Conservation (phyloP, 2,888 invertebrate species). For the Amphipyra tragopoginis region DNA sequence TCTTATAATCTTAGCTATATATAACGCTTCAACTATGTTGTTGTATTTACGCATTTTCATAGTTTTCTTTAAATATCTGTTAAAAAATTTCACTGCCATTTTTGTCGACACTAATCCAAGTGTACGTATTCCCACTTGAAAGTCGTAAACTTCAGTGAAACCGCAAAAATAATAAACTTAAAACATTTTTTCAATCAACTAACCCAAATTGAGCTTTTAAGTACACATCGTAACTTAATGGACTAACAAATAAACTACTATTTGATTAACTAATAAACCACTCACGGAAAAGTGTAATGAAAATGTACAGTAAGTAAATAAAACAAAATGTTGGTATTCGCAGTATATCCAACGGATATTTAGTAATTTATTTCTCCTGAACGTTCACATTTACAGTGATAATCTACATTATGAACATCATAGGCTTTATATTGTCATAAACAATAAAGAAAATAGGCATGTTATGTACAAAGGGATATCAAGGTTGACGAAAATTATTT, state of each 20-base stretch:
- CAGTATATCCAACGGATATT: constrained; percentile 86
- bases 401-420: constrained; percentile 86
- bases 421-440: constrained; percentile 86
- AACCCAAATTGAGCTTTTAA: too few relatives aligned
- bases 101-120: not conserved
- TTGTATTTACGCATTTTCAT: constrained; percentile 56
- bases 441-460: constrained; percentile 81
- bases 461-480: constrained; percentile 82
- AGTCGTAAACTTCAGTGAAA: too few relatives aligned
- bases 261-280: not conserved
- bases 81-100: constrained; percentile 36
- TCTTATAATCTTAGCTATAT: constrained; percentile 61
- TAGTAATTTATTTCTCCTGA: constrained; percentile 83
- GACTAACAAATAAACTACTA: too few relatives aligned
- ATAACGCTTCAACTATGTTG: constrained; percentile 68
- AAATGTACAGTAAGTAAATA: constrained; percentile 65
- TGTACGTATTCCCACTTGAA: too few relatives aligned
- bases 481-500: constrained; percentile 70
- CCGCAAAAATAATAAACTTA: too few relatives aligned
- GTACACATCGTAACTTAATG: too few relatives aligned
- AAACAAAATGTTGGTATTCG: constrained; percentile 84
- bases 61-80: constrained; percentile 35
- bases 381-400: constrained; percentile 84
- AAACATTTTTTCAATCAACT: too few relatives aligned
- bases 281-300: constrained; percentile 1